Evolutionary conservation across 35 echinoderm and acorn worm genomes (phyloP), one percentile per base, ranked within the genome.

Genomic region (Lytechinus pictus): DNA sequence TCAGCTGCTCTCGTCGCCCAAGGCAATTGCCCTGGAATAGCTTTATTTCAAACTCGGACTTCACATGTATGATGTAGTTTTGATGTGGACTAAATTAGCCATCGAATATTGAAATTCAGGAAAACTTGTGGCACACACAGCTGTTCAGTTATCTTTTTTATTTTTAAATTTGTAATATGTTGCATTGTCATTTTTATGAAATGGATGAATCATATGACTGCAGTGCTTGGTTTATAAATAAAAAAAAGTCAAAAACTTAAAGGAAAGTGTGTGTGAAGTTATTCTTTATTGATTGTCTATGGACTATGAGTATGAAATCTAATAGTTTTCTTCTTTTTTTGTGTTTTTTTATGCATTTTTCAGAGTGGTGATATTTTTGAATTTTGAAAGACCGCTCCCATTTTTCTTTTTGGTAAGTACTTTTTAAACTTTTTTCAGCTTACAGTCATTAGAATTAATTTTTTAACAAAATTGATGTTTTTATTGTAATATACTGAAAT

Each of bases 381-480:
- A 90, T 90, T 90, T 90, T 90, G 88, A 90, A 90, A 90, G 88
- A 54, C 88, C 52, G 88, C 88, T 90, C 28, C 88, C 27, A 90
- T 90, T 90, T 90, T 90, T 90, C 88, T 90, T 90, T 79, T 44
- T 90, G 88, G 88, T 90, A 90, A 90, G 88, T 90, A 90, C 88
- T 90, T 90, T 90, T 90, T 90, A 10, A 90, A 10, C 13, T 90
- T 90, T 90, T 90, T 90, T 90, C 52, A 44, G 33, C 33, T 44
- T 79, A 3, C 19, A n/a, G n/a, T n/a, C n/a, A 79, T 79, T 8
- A 79, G 6, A 19, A 19, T n/a, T 79, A 19, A 19, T n/a, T 79
- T 79, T 79, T 16, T 3, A 44, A 44, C 33, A 44, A 44, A 44
- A 44, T 44, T 44, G 33, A 44, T 44, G 33, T 44, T 44, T 44